Conservation (phyloP, 2,888 invertebrate species). For the Portevinia maculata region DNA sequence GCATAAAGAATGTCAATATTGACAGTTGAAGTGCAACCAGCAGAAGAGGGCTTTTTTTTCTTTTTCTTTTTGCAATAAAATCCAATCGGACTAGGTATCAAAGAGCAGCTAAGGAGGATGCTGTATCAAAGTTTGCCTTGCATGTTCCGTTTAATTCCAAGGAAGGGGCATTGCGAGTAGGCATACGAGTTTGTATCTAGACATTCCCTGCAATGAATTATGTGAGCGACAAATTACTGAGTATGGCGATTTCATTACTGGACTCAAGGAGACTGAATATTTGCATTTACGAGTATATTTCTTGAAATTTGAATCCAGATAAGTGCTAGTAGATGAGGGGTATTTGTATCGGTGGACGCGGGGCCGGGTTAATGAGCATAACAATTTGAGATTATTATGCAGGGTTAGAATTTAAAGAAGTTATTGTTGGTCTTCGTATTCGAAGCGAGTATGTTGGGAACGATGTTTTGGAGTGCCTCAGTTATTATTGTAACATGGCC, state of each 20-base stretch:
- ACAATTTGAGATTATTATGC: constrained; percentile 40
- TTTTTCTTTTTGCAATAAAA: constrained; percentile 22
- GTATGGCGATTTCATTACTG: constrained; percentile 54
- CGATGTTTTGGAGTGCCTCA: too few species aligned
- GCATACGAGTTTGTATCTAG: constrained; percentile 53
- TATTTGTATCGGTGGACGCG: constrained; percentile 18
- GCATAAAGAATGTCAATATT: constrained; percentile 60
- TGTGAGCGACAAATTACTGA: constrained; percentile 60
- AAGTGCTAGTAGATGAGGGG: constrained; percentile 23
- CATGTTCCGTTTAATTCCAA: constrained; percentile 21
- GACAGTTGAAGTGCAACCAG: constrained; percentile 64
- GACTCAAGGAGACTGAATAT: constrained; percentile 21
- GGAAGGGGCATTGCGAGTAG: constrained; percentile 18
- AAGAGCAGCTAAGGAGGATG: constrained; percentile 37
- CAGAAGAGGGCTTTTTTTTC: constrained; percentile 4
- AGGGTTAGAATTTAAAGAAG: constrained; percentile 8
- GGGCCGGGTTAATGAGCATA: constrained; percentile 29
- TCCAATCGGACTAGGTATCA: constrained; percentile 50
- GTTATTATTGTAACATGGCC: too few species aligned
- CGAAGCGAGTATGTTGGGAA: constrained; percentile 16
- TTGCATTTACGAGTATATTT: constrained; percentile 32
- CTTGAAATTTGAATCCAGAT: constrained; percentile 10
- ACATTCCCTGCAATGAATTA: constrained; percentile 29
- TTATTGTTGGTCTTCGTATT: constrained; percentile 17
- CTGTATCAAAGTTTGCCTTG: neutral